Evolutionary conservation across 2,888 invertebrate species (phyloP), one percentile per base, ranked within the genome.

Genomic region (Hydrotaea diabolus): DNA sequence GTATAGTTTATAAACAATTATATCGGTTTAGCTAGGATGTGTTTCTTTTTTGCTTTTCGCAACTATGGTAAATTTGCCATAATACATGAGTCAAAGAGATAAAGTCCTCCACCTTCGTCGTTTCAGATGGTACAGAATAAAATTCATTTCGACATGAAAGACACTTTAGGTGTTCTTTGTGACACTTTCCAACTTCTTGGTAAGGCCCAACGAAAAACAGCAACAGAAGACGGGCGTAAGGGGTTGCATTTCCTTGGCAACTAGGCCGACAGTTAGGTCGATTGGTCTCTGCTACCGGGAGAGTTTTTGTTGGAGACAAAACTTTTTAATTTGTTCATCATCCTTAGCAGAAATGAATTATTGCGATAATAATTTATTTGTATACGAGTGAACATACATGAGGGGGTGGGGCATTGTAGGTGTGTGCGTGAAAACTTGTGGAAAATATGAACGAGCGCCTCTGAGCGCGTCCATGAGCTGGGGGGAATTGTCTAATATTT

Each of bases 291-390:
- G 53, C 3, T 19, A n/a, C 53, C 5, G 17, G n/a, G n/a, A 53
- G 53, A n/a, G 53, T 53, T 53, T 53, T 17, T 17, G 55, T 39
- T 11, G 31, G 26, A 69, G 66, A 76, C 36, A 80, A 39, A 84
- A 84, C 64, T 81, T 84, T 84, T 84, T 72, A 78, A 81, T 78
- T 76, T 80, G 77, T 64, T 78, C 80, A 78, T 59, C 55, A 78
- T 71, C 36, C 49, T 73, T 49, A 57, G 59, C 53, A 80, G 53
- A 62, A 73, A 55, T 71, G 77, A 80, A 83, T 83, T 80, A 80
- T 77, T 57, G 69, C 59, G 59, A 76, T 66, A 69, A 76, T 69
- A 80, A 36, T 73, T 77, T 77, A 82, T 75, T 77, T 66, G 19
- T 19, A 55, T 55, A 39, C 39, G 13, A 19, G 11, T 13, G 39